Evolutionary conservation across 2,888 invertebrate genomes (phyloP), one percentile per base, ranked within the genome.

Genomic region (Lypha dubia): DNA sequence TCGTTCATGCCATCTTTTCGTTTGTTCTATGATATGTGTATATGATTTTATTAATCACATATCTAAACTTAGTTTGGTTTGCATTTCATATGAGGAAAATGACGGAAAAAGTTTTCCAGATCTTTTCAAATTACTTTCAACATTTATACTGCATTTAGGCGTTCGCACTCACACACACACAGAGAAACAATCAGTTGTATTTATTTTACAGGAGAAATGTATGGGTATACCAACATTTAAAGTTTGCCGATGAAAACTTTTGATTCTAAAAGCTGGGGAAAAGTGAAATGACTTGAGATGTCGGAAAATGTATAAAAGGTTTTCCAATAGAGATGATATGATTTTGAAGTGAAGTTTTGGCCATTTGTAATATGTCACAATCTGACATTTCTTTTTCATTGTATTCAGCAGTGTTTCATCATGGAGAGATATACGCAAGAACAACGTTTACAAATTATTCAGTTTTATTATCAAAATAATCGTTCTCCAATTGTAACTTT

Each of bases 71-170:
- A 41, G 9, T 5, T n/a, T 22, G 15, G 32, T 63, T 53, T 46
- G n/a, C 46, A 49, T 73, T 60, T 51, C 53, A 9, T 24, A 32
- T 28, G 44, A 73, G 17, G 8, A 53, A 75, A 58, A 68, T 44
- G 20, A 35, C 53, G 53, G 51, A 53, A 67, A 79, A 73, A 71
- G n/a, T 75, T 81, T 81, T 17, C 28, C 35, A 62, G 17, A 62
- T 74, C 32, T 68, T 60, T 24, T 53, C 24, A 75, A 68, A 80
- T 62, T 62, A 68, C 62, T 53, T 68, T 44, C 53, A 75, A 75
- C 75, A 75, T 75, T 79, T 71, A 73, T 65, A 67, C 73, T 79
- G 79, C 65, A 73, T 65, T 79, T 73, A 65, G 56, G 46, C 56
- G 53, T 35, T 2, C 24, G 13, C 46, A 63, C 41, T 56, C 24